Base-by-base conservation (phyloP, 1,140 invertebrate species). In the Euwallacea fornicatus region DNA sequence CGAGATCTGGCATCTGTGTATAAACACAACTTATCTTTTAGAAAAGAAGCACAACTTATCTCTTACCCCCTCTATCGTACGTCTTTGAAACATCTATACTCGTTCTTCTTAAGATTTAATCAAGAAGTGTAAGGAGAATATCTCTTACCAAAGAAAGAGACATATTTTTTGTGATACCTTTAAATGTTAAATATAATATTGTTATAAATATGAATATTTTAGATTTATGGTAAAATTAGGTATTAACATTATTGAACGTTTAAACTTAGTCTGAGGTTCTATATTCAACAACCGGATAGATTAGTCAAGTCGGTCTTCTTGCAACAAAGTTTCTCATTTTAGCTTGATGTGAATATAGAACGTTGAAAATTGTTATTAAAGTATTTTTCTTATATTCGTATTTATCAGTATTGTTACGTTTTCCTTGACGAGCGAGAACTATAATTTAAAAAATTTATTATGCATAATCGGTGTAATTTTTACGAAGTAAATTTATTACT, bases 131-230 rank as follows among this genome's bases (percentile, higher is more conserved):
- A 69, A 66, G 47, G 64, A 74, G 69, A 73, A 77, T 70, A 75
- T 75, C 72, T 74, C 71, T 66, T 54, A 33, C 16, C 8, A 61
- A 61, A 21, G 73, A 74, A 75, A 72, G 76, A 74, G 71, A 77
- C 72, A 76, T 78, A 78, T 78, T 78, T 76, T 77, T 78, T 78
- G 77, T 78, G 77, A 78, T 78, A 78, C 74, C 77, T 78, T 76
- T 71, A 72, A 73, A 77, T 70, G 74, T 70, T 77, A 73, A 72
- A 71, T 68, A 76, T 69, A 73, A 73, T 74, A 76, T 76, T 78
- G 74, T 75, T 75, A 74, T 78, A 74, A 75, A 74, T 78, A 75
- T 78, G 72, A 76, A 75, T 76, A 76, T 74, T 77, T 76, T 71
- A 76, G 74, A 63, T 66, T 15, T 56, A 73, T 71, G 59, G 62